These are phyloP conservation scores for Thomomys bottae DNA, from an alignment of 2,113 vertebrate species.

Conservation along the genomic window DNA sequence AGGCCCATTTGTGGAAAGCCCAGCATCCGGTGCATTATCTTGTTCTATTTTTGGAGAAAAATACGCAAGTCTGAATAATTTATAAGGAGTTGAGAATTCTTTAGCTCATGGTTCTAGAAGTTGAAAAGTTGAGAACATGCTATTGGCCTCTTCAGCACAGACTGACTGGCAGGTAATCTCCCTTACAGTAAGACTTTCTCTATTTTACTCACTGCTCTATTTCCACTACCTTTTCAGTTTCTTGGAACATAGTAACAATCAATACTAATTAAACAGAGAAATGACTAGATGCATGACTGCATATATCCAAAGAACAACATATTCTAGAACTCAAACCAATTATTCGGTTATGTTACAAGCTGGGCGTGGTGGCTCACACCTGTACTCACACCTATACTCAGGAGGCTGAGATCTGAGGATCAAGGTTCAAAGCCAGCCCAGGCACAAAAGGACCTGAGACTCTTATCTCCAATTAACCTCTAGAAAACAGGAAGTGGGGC, in stretches of 20 bases:
- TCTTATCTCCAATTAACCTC: too few relatives aligned
- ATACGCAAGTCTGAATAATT: neutral
- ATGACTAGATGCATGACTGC: neutral
- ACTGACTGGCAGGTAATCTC: neutral
- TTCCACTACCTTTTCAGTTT: neutral
- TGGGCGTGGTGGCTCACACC: too few relatives aligned
- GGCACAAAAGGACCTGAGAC: too few relatives aligned
- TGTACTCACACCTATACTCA: too few relatives aligned
- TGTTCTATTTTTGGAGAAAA: neutral
- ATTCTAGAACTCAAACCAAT: conserved; percentile 19
- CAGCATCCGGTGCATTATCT: neutral
- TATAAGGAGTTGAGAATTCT: neutral
- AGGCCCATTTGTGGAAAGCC: neutral
- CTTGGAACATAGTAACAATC: neutral
- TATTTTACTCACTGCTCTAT: neutral
- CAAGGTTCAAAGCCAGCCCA: too few relatives aligned
- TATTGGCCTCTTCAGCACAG: neutral
- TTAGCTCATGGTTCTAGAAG: neutral
- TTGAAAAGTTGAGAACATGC: neutral
- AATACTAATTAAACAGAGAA: neutral
- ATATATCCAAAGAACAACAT: neutral
- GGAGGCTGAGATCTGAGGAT: too few relatives aligned
- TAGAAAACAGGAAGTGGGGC: too few relatives aligned
- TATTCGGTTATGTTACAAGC: too few relatives aligned
- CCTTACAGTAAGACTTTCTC: neutral